Evolutionary conservation across 2,113 vertebrate species (phyloP).

Genomic region (Charina bottae): DNA sequence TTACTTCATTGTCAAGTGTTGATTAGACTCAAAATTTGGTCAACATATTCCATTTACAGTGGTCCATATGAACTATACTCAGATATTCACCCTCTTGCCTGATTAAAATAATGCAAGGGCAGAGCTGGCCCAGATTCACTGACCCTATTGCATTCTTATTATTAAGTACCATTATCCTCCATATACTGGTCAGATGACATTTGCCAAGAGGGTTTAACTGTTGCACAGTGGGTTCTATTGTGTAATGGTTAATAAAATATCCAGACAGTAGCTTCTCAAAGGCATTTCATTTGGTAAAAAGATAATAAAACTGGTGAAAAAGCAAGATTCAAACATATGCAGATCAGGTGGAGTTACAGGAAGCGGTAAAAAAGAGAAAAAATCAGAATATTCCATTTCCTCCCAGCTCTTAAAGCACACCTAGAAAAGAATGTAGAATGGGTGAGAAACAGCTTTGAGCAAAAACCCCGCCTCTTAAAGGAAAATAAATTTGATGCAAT

Average conservation of each 20-base stretch:
- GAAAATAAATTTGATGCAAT: not conserved
- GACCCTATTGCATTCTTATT: not conserved
- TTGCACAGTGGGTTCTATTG: not conserved
- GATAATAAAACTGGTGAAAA: not conserved
- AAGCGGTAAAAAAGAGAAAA: not conserved
- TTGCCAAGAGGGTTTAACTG: not conserved
- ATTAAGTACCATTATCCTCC: not conserved
- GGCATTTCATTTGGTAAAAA: not conserved
- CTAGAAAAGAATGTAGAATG: not conserved
- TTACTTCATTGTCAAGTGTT: not conserved
- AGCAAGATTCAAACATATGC: not conserved
- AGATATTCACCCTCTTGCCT: not conserved
- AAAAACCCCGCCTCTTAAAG: not conserved
- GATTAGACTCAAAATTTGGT: not conserved
- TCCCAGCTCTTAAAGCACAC: not conserved
- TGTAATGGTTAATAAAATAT: not conserved
- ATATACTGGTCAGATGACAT: not conserved
- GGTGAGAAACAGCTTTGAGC: not conserved
- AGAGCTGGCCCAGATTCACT: not conserved
- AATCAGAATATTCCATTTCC: not conserved
- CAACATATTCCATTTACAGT: not conserved
- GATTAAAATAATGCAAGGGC: not conserved
- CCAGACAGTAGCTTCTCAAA: not conserved
- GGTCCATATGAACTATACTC: not conserved
- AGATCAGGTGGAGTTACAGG: not conserved